Conservation (phyloP, 2,113 vertebrate genomes). For the Tetrao urogallus region DNA sequence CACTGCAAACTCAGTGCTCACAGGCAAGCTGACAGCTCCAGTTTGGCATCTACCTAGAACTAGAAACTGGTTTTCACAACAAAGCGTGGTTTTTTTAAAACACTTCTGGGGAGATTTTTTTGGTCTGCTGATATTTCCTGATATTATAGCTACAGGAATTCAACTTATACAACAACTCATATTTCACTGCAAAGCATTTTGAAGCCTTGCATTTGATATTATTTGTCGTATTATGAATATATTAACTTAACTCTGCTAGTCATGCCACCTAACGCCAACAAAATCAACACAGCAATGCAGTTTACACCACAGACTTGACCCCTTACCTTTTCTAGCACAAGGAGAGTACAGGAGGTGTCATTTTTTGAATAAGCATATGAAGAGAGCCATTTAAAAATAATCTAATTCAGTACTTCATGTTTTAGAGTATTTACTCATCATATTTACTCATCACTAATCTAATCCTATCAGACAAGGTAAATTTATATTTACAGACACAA, state of each 20-base stretch:
- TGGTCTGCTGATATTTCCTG: not conserved
- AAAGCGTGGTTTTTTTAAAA: not conserved
- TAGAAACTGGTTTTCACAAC: not conserved
- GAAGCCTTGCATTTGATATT: conserved; percentile 8
- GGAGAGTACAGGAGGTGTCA: not conserved
- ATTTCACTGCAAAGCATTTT: not conserved
- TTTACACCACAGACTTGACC: not conserved
- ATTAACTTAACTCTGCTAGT: not conserved
- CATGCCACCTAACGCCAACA: not conserved
- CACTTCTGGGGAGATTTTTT: not conserved
- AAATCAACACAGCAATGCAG: not conserved
- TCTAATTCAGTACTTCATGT: not conserved
- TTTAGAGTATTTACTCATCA: conserved; percentile 18
- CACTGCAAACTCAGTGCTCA: not conserved
- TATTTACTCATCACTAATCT: conserved; percentile 9
- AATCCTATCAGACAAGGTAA: conserved; percentile 24
- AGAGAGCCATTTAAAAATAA: not conserved
- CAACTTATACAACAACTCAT: not conserved
- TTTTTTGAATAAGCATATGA: not conserved
- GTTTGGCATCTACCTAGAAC: not conserved
- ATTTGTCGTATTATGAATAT: not conserved
- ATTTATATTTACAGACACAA: conserved; percentile 1
- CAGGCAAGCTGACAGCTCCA: not conserved
- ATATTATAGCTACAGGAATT: not conserved
- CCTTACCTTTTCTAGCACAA: not conserved